These are phyloP conservation scores for Abrostola tripartita DNA, from an alignment of 2,888 invertebrate genomes.

Conservation along the genomic window DNA sequence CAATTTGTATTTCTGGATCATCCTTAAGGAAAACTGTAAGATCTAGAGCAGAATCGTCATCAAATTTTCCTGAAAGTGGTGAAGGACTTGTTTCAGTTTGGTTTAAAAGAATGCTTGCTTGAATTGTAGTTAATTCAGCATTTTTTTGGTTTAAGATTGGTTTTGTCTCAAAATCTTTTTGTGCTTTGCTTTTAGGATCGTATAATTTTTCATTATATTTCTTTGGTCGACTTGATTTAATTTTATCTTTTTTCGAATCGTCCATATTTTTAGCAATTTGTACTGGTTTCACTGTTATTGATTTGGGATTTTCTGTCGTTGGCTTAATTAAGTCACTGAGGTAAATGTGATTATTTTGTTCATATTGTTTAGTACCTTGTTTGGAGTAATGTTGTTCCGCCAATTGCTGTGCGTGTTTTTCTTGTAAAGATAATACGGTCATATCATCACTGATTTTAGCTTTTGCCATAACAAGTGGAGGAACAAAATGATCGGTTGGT, in stretches of 20 bases:
- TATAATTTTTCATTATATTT: constrained; percentile 76
- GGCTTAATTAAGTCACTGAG: constrained; percentile 44
- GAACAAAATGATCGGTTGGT: constrained; percentile 85
- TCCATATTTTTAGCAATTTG: constrained; percentile 58
- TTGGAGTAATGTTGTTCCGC: constrained; percentile 71
- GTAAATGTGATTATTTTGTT: constrained; percentile 48
- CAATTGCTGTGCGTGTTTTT: constrained; percentile 83
- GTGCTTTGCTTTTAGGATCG: constrained; percentile 67
- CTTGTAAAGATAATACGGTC: constrained; percentile 83
- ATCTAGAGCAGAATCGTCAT: constrained; percentile 70
- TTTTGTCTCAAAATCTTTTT: constrained; percentile 61
- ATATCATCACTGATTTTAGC: constrained; percentile 85
- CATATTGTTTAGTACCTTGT: constrained; percentile 53
- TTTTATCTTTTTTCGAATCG: constrained; percentile 64
- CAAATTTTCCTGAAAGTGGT: constrained; percentile 39
- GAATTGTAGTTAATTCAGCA: constrained; percentile 45
- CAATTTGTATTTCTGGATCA: constrained; percentile 49
- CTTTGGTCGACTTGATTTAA: constrained; percentile 72
- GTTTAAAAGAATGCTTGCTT: constrained; percentile 41
- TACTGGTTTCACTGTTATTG: constrained; percentile 30
- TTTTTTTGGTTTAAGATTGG: constrained; percentile 51
- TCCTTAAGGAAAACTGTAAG: constrained; percentile 79
- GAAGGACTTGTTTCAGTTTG: constrained; percentile 47
- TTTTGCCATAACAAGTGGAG: constrained; percentile 86
- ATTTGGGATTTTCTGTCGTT: constrained; percentile 54